Conservation (phyloP, 2,797 vertebrate species). For the Cetoscarus ocellatus region DNA sequence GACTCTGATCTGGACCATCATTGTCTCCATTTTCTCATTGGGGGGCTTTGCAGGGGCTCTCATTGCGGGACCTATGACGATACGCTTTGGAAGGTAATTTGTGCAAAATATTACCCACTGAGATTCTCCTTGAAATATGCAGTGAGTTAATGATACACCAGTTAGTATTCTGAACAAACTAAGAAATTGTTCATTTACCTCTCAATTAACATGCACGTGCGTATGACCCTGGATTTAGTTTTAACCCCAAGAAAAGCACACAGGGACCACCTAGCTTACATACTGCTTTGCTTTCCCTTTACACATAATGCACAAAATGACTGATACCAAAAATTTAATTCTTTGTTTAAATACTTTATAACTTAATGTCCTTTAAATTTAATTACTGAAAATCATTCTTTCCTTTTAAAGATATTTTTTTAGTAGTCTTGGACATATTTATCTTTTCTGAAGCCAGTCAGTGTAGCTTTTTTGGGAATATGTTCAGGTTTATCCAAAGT, state of each 20-base stretch:
- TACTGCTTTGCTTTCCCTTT: neutral
- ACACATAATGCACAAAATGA: neutral
- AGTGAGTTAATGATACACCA: slow-evolving; percentile 42
- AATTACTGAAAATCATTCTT: neutral
- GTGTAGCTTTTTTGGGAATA: too few species aligned
- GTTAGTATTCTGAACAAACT: neutral
- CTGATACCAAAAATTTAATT: neutral
- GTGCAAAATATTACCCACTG: neutral
- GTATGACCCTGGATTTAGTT: neutral
- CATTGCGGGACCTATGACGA: slow-evolving; percentile 90
- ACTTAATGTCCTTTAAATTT: neutral
- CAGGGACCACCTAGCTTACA: neutral
- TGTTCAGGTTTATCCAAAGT: too few species aligned
- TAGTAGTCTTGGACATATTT: too few species aligned
- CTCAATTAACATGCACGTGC: neutral
- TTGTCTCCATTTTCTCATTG: slow-evolving; percentile 90
- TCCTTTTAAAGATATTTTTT: neutral
- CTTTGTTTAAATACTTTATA: neutral
- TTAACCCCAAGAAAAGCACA: neutral
- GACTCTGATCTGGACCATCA: slow-evolving; percentile 90
- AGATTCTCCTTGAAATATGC: neutral
- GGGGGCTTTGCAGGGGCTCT: slow-evolving; percentile 89
- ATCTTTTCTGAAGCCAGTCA: too few species aligned
- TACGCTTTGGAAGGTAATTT: slow-evolving; percentile 89
- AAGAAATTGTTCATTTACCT: slow-evolving; percentile 28